Percentiles rank a stretch among this genome's conserved stretches.
These are phyloP conservation scores for Hybognathus amarus DNA, from an alignment of 2,797 vertebrate genomes.

Conservation along the genomic window DNA sequence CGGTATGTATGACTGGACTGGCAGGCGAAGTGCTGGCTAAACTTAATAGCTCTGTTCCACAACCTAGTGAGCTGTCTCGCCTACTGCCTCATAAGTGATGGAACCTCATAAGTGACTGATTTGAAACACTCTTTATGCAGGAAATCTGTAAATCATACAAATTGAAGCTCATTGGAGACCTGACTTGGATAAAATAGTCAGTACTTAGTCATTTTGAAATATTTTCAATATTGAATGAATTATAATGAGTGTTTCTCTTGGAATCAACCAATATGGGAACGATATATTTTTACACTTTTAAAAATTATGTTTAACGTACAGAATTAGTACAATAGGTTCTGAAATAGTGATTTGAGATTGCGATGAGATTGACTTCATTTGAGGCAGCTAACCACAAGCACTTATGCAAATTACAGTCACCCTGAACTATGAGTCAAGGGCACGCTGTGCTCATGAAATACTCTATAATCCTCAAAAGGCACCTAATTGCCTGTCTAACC, in stretches of 20 bases:
- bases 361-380: not conserved
- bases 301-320: not conserved
- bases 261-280: not conserved
- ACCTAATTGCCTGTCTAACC: not conserved
- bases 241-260: not conserved
- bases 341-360: not conserved
- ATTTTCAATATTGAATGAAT: conserved; percentile 3
- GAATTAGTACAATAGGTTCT: not conserved
- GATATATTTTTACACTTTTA: not conserved
- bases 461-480: conserved; percentile 4
- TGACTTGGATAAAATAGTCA: not conserved
- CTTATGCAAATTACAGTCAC: conserved; percentile 13
- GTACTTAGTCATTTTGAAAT: not conserved
- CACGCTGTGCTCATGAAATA: not conserved
- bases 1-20: not conserved
- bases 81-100: not conserved
- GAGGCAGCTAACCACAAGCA: not conserved
- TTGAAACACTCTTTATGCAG: not conserved
- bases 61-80: conserved; percentile 9
- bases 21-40: not conserved
- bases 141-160: conserved; percentile 1
- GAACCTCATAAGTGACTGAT: conserved; percentile 9
- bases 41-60: conserved; percentile 6
- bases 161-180: not conserved
- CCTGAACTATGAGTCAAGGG: not conserved